Conservation (phyloP, 2,113 vertebrate genomes). For the Myrmecobius fasciatus region DNA sequence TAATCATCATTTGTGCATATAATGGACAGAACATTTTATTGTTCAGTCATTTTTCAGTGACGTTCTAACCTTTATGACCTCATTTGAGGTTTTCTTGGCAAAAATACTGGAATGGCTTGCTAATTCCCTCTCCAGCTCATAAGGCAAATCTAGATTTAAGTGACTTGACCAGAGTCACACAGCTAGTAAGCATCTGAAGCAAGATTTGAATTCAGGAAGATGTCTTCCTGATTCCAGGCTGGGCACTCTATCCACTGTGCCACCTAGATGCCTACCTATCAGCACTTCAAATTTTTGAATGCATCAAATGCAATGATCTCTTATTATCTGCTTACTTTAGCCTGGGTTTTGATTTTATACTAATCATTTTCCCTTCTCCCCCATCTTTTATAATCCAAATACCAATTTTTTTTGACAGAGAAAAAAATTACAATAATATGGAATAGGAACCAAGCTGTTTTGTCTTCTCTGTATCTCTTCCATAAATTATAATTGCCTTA, state of each 20-base stretch:
- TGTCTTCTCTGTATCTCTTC: background rate
- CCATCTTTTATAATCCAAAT: background rate
- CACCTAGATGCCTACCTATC: background rate
- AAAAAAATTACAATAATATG: background rate
- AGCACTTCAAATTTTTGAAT: background rate
- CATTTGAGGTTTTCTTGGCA: background rate
- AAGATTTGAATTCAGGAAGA: background rate
- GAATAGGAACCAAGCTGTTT: background rate
- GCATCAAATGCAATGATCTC: background rate
- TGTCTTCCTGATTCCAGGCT: background rate
- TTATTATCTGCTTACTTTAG: background rate
- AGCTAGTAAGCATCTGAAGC: background rate
- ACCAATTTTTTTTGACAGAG: background rate
- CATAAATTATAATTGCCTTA: background rate
- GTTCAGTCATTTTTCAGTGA: background rate
- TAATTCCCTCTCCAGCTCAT: background rate
- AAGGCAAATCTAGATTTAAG: background rate
- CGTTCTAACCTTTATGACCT: background rate
- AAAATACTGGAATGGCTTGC: background rate
- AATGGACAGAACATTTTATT: background rate
- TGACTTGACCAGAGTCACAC: background rate
- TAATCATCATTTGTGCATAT: background rate
- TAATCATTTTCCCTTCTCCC: background rate
- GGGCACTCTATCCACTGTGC: background rate
- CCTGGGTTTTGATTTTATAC: background rate